Conservation (phyloP, 2,888 invertebrate genomes). For the Oasisia sp. region DNA sequence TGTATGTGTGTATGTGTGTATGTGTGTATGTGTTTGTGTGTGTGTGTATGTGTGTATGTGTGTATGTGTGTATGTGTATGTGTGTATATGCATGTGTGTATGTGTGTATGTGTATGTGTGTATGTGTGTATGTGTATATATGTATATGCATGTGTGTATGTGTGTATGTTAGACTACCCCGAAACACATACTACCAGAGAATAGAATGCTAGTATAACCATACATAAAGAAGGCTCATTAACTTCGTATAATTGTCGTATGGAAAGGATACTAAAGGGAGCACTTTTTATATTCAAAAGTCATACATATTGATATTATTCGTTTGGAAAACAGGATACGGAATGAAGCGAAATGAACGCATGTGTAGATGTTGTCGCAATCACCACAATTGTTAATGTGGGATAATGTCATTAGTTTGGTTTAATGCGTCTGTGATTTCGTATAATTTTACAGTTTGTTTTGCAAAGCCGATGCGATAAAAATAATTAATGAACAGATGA, state of each 20-base stretch:
- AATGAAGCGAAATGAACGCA: background rate
- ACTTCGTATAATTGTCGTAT: background rate
- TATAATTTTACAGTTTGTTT: constrained; percentile 1
- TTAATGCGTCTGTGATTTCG: background rate
- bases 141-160: background rate
- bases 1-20: no score
- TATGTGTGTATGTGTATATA: background rate
- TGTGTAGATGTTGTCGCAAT: background rate
- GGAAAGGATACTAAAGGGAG: background rate
- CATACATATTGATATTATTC: background rate
- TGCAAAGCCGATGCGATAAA: background rate
- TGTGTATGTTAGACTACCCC: no score
- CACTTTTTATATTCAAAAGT: background rate
- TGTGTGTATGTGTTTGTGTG: no score
- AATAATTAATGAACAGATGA: background rate
- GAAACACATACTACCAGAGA: background rate
- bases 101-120: no score
- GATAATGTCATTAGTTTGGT: background rate
- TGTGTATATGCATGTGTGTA: no score
- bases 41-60: no score
- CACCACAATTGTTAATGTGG: background rate
- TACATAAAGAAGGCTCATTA: background rate
- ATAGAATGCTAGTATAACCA: background rate
- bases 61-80: no score
- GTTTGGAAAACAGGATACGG: background rate